A percentile compares a stretch with the other conserved stretches of the same genome.
Evolutionary conservation across 2,797 vertebrate species (phyloP).

Genomic region (Aldrovandia affinis): DNA sequence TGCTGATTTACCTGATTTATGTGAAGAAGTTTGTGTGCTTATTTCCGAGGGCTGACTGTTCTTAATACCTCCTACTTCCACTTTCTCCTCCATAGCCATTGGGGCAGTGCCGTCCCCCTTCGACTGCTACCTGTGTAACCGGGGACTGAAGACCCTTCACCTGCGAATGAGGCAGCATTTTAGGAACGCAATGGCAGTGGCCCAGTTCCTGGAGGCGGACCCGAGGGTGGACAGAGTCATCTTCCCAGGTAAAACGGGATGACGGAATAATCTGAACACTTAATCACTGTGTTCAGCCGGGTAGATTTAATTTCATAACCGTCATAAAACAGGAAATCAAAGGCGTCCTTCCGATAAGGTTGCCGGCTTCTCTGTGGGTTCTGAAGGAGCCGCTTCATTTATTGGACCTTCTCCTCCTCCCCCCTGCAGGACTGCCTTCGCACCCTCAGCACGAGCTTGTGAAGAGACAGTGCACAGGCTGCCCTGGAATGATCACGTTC

Average conservation of each 20-base stretch:
- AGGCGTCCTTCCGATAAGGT: too few relatives aligned
- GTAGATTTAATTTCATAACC: background rate
- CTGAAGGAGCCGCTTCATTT: too few relatives aligned
- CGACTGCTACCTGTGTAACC: constrained; percentile 88
- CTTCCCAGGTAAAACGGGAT: constrained; percentile 80
- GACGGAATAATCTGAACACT: background rate
- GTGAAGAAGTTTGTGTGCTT: too few relatives aligned
- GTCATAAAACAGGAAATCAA: background rate
- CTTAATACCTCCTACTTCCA: background rate
- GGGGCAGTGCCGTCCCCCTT: constrained; percentile 90
- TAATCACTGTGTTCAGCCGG: too few relatives aligned
- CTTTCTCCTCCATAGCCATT: constrained; percentile 68
- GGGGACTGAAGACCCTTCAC: constrained; percentile 89
- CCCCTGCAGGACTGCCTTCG: constrained; percentile 80
- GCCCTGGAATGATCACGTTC: constrained; percentile 87
- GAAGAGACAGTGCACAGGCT: constrained; percentile 86
- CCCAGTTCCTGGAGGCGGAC: constrained; percentile 80
- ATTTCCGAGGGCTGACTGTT: too few relatives aligned
- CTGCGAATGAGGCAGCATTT: constrained; percentile 92
- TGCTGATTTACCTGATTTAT: too few relatives aligned
- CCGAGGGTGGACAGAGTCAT: constrained; percentile 83
- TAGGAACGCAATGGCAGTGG: constrained; percentile 79
- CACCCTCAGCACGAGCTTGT: constrained; percentile 86
- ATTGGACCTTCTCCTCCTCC: background rate
- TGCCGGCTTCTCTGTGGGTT: too few relatives aligned